Conservation (phyloP, 2,113 vertebrate genomes). For the Nestor notabilis region DNA sequence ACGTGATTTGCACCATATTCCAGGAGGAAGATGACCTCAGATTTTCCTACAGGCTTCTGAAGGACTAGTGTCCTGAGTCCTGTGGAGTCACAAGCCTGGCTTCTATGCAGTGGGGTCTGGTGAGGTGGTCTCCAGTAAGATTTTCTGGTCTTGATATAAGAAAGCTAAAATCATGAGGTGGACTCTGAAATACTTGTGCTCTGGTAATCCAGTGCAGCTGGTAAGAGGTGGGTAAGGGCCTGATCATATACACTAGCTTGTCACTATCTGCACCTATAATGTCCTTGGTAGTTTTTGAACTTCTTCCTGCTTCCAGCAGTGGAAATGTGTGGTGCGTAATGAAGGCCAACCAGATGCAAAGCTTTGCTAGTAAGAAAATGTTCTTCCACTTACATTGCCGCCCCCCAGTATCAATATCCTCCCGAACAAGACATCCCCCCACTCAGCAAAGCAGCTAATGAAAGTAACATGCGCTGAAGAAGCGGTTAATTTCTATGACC, state of each 20-base stretch:
- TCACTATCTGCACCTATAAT: accelerated
- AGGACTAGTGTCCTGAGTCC: neutral
- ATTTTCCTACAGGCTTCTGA: neutral
- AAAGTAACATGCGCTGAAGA: neutral
- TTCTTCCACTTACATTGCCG: neutral
- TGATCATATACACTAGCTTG: accelerated
- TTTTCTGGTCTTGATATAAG: neutral
- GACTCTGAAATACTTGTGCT: neutral
- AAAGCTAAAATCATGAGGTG: neutral
- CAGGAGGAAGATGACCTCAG: neutral
- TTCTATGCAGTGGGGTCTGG: neutral
- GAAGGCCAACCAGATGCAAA: neutral
- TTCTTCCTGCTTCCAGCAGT: neutral
- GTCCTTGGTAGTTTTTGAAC: neutral
- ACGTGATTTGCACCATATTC: neutral
- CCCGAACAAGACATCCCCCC: neutral
- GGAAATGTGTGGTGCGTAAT: neutral
- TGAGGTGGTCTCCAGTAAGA: neutral
- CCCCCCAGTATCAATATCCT: neutral
- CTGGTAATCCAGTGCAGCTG: accelerated
- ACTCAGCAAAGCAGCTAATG: neutral
- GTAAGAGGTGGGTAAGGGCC: neutral
- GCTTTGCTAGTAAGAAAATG: neutral
- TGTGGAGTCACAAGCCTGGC: neutral
- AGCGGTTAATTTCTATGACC: constrained; percentile 11